Percentiles rank a stretch among this genome's conserved stretches.
These are phyloP conservation scores for Centropus unirufus DNA, from an alignment of 2,113 vertebrate genomes.

Conservation along the genomic window DNA sequence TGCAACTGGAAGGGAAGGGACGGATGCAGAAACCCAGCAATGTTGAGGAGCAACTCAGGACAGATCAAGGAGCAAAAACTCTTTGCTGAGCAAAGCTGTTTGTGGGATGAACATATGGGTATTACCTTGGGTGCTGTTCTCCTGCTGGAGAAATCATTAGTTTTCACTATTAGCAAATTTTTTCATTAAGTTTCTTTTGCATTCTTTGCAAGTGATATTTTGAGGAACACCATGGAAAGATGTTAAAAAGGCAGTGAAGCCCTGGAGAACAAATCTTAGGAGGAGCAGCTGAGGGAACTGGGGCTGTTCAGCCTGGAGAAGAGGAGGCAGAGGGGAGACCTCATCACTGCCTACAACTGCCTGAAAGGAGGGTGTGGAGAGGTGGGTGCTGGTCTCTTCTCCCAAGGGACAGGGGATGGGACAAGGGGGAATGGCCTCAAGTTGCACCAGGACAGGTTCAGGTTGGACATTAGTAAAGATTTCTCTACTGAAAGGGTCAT, in stretches of 20 bases:
- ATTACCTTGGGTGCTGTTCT: background rate
- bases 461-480: too few species aligned
- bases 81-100: background rate
- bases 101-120: background rate
- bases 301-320: too few species aligned
- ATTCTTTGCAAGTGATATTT: background rate
- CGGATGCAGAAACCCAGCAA: background rate
- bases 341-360: too few species aligned
- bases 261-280: too few species aligned
- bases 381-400: too few species aligned
- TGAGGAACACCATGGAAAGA: background rate
- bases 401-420: too few species aligned
- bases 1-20: background rate
- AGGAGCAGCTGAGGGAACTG: too few species aligned
- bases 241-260: background rate
- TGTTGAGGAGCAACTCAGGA: background rate
- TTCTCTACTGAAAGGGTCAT: too few species aligned
- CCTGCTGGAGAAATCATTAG: background rate
- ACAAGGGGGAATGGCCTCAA: too few species aligned
- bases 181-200: background rate
- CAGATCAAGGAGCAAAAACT: background rate
- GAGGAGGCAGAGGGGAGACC: too few species aligned
- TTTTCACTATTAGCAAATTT: background rate
- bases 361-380: too few species aligned
- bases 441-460: too few species aligned